phyloP scores from a whole-genome alignment of 2,113 vertebrate genomes.

The Panthera tigris region DNA sequence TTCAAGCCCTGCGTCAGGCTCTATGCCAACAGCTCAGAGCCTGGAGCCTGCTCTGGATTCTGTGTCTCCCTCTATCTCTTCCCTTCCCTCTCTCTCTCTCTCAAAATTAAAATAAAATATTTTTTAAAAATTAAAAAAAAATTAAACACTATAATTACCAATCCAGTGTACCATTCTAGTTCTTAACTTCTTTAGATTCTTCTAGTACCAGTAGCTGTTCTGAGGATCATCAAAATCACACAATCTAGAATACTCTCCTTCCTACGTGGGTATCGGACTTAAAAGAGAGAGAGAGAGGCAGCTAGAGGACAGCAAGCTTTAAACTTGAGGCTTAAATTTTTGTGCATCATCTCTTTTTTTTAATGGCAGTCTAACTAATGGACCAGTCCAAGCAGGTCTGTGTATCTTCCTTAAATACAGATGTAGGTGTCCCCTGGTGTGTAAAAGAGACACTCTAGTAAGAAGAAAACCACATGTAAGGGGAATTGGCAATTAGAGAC shows the following conservation, averaged over 20 bases:
- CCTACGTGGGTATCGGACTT: background rate
- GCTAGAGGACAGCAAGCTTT: background rate
- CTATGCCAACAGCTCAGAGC: too few relatives aligned
- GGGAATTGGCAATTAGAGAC: conserved; percentile 28
- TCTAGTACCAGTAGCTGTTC: background rate
- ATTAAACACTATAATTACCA: background rate
- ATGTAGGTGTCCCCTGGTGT: background rate
- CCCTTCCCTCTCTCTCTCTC: too few relatives aligned
- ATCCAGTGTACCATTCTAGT: background rate
- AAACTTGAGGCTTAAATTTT: background rate
- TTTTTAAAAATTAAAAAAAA: too few relatives aligned
- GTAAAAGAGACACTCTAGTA: background rate
- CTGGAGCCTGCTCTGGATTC: too few relatives aligned
- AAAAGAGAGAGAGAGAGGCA: background rate
- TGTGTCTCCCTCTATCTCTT: too few relatives aligned
- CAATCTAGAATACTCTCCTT: background rate
- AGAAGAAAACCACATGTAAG: conserved; percentile 24
- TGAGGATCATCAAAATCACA: background rate
- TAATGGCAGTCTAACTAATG: background rate
- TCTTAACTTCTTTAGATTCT: background rate
- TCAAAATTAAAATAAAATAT: too few relatives aligned
- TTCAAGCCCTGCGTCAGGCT: too few relatives aligned
- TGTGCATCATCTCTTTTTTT: background rate
- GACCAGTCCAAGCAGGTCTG: background rate
- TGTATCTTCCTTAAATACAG: background rate